Conservation (phyloP, 2,888 invertebrate species). For the Morpho helenor region DNA sequence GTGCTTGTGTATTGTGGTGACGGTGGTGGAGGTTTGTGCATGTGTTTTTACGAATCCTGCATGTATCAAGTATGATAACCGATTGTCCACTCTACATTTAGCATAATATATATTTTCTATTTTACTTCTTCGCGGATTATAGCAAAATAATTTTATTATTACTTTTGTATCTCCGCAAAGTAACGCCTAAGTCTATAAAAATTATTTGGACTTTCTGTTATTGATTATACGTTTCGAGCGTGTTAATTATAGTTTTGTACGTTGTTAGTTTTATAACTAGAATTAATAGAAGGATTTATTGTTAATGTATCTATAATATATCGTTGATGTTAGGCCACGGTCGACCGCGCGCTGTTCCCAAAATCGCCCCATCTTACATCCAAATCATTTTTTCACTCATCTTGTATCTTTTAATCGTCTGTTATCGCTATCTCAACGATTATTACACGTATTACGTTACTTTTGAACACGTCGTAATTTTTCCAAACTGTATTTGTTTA, state of each 20-base stretch:
- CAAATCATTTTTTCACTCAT: slow-evolving; percentile 67
- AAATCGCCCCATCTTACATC: slow-evolving; percentile 69
- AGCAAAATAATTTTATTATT: no score
- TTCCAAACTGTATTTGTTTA: slow-evolving; percentile 61
- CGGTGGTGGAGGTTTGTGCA: no score
- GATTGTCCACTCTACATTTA: no score
- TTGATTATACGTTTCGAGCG: slow-evolving; percentile 63
- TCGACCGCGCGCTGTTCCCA: slow-evolving; percentile 48
- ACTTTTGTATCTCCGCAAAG: no score
- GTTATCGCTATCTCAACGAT: slow-evolving; percentile 64
- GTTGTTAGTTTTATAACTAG: slow-evolving; percentile 29
- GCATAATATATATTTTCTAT: no score
- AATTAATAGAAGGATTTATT: no score
- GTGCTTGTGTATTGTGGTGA: no score
- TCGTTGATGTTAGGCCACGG: slow-evolving; percentile 50
- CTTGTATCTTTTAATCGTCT: slow-evolving; percentile 62
- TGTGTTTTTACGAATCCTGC: no score
- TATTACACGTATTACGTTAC: slow-evolving; percentile 73
- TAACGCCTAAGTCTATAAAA: no score
- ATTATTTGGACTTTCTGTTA: slow-evolving; percentile 44
- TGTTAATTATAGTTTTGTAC: slow-evolving; percentile 63
- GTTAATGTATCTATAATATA: no score
- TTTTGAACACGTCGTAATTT: slow-evolving; percentile 59
- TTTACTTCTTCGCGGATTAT: no score
- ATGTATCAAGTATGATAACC: no score